Conservation (phyloP, 2,888 invertebrate genomes). For the Lasius platythorax region DNA sequence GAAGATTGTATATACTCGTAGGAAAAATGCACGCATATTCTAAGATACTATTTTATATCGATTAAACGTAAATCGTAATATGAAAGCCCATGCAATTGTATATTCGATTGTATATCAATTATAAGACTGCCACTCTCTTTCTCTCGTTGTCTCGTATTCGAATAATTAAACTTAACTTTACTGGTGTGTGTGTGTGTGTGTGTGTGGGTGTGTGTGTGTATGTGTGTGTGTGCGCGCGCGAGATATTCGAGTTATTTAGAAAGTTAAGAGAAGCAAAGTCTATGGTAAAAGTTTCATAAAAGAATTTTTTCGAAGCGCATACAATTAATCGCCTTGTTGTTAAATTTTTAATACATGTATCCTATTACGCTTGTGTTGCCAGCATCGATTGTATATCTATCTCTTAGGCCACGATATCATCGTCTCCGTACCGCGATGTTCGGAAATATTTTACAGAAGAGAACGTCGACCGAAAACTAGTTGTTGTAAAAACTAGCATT, state of each 20-base stretch:
- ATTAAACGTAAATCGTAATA: slow-evolving; percentile 28
- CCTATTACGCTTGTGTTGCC: slow-evolving; percentile 28
- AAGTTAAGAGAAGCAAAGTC: slow-evolving; percentile 26
- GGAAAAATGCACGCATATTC: not conserved
- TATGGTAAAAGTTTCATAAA: slow-evolving; percentile 33
- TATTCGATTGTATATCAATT: slow-evolving; percentile 4
- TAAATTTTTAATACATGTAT: slow-evolving; percentile 36
- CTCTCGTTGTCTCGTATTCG: slow-evolving; percentile 20
- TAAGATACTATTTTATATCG: slow-evolving; percentile 19
- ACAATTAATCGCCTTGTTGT: slow-evolving; percentile 25
- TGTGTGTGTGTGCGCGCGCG: not conserved
- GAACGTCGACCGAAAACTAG: slow-evolving; percentile 5
- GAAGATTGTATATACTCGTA: slow-evolving; percentile 9
- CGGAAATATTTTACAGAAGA: slow-evolving; percentile 39
- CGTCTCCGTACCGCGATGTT: not conserved
- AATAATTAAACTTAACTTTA: slow-evolving; percentile 32
- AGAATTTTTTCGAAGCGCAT: slow-evolving; percentile 23
- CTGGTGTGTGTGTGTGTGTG: not conserved
- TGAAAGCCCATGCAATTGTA: not conserved
- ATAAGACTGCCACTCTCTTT: slow-evolving; percentile 2
- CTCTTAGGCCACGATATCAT: slow-evolving; percentile 39
- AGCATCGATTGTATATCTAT: slow-evolving; percentile 16
- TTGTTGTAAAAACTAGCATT: slow-evolving; percentile 19
- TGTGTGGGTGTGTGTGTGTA: not conserved
- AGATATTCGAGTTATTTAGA: slow-evolving; percentile 28